Evolutionary conservation across 2,797 vertebrate genomes (phyloP).

Genomic region (Acanthis flammea): DNA sequence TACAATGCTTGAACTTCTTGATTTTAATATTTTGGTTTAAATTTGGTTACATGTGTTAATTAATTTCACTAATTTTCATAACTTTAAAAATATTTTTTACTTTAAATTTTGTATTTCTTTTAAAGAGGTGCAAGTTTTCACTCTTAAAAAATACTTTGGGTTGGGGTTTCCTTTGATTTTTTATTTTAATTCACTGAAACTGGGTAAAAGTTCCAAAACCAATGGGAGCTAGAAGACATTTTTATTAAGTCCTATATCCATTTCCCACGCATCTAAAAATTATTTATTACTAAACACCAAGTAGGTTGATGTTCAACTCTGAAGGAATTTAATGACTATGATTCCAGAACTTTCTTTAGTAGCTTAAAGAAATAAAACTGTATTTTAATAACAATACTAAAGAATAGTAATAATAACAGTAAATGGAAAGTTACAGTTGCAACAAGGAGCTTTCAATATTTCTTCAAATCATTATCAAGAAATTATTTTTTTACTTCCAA

Average conservation of each 20-base stretch:
- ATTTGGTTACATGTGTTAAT: neutral
- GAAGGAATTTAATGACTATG: neutral
- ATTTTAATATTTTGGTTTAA: neutral
- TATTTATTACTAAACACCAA: neutral
- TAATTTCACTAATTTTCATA: neutral
- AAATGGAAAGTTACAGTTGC: neutral
- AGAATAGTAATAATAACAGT: neutral
- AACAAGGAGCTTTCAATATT: neutral
- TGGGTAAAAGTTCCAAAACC: neutral
- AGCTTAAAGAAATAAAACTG: neutral
- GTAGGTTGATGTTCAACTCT: neutral
- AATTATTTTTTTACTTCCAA: neutral
- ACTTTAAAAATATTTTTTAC: neutral
- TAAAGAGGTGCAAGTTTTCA: neutral
- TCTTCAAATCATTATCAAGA: neutral
- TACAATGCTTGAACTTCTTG: neutral
- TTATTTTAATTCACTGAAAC: neutral
- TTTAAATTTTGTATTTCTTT: neutral
- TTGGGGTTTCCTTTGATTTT: neutral
- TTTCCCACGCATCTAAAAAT: neutral
- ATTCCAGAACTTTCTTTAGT: neutral
- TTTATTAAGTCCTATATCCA: neutral
- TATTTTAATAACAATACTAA: neutral
- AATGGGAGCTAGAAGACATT: neutral
- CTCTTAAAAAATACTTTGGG: neutral